Percentiles rank a stretch among this genome's conserved stretches.
These are phyloP conservation scores for Polydrusus pterygomalis DNA, from an alignment of 2,888 invertebrate species.

Conservation along the genomic window DNA sequence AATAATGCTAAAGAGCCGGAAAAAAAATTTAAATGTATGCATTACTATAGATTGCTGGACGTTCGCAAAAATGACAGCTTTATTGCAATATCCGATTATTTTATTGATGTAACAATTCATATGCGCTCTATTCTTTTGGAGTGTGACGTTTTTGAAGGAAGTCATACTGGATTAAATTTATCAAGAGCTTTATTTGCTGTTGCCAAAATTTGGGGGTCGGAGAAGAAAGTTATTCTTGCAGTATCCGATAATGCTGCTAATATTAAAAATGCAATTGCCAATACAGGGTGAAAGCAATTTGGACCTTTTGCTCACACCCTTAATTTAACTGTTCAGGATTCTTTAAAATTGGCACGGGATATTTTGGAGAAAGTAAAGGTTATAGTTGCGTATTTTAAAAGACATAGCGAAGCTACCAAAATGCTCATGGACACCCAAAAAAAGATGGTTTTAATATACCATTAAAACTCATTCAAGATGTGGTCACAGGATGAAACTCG, in stretches of 20 bases:
- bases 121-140: not conserved
- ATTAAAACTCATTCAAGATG: conserved; percentile 49
- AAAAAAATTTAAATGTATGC: too few relatives aligned
- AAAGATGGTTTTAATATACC: conserved; percentile 22
- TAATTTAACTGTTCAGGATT: too few relatives aligned
- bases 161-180: too few relatives aligned
- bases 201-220: conserved; percentile 14
- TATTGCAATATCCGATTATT: not conserved
- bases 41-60: too few relatives aligned
- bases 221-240: conserved; percentile 24
- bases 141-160: not conserved
- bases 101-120: not conserved
- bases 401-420: conserved; percentile 10
- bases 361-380: not conserved
- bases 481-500: too few relatives aligned
- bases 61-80: too few relatives aligned
- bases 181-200: not conserved
- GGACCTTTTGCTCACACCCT: not conserved
- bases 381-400: not conserved
- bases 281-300: too few relatives aligned
- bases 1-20: too few relatives aligned
- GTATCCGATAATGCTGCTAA: conserved; percentile 11
- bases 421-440: conserved; percentile 43
- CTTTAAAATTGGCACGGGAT: too few relatives aligned
- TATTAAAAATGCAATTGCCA: not conserved